Base-by-base conservation (phyloP, 2,888 invertebrate species). In the Crepidodera aurea region DNA sequence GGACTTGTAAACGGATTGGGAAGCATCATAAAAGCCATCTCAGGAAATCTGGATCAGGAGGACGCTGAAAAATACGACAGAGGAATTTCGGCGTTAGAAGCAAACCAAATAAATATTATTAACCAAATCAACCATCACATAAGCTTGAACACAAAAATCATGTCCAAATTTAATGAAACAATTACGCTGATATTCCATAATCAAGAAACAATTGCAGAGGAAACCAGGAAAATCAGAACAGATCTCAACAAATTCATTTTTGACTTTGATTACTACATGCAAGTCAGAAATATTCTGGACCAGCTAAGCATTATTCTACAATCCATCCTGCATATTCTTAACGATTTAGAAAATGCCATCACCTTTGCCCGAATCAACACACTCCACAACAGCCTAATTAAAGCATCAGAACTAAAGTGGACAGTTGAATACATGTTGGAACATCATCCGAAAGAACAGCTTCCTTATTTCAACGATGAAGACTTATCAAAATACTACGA, bases 61-160 rank as follows among this genome's bases (percentile, higher is more conserved):
- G 61, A 61, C 19, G 61, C 61, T 10, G 22, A 60, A 34, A 44
- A 34, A 46, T 54, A 60, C 27, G 22, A 60, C 48, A 34, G 8
- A 2, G 50, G 42, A 1, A 61, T 61, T 12, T 1, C 18, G 29
- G 6, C 37, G 4, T 16, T 56, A 1, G 29, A 40, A 40, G 39
- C 25, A 5, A 55, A 50, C 29, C 39, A 27, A 27, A n/a, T 37
- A 6, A 51, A 51, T 32, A 18, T 51, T n/a, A 12, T 51, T 7
- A 15, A 4, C 1, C 8, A 46, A 25, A 1, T 48, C 7, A 57
- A 57, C 27, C 37, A 57, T 1, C 48, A 57, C 18, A 32, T 57
- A 12, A 46, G 29, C 10, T 15, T 48, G 1, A 57, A 34, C 1
- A 57, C 22, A 1, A 10, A 12, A 39, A 10, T 58, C 10, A 16